Evolutionary conservation across 2,888 invertebrate genomes (phyloP), one percentile per base, ranked within the genome.

Genomic region (Lepidochrysops patricia): DNA sequence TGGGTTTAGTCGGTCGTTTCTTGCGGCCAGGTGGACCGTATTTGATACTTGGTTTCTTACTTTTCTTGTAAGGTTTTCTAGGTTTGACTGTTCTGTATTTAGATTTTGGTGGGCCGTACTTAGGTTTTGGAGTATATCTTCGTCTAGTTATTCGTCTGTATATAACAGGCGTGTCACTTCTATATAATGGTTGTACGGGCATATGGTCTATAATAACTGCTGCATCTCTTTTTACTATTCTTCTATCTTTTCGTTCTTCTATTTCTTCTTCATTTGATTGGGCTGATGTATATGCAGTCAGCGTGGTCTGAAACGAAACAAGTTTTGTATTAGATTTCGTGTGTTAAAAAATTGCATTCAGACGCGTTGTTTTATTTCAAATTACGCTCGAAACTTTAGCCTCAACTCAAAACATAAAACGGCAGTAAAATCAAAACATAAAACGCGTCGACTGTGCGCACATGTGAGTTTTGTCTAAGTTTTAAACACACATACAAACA

Each of bases 291-390:
- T 74, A 76, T 61, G 76, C 68, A 64, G 76, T 70, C 34, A 83
- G 67, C 64, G 80, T 78, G 72, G 84, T 75, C 88, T 88, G 85
- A 29, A 85, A 6, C 63, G 43, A 60, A 58, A 63, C 59, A 15
- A 37, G 25, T 13, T 37, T 3, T 43, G 1, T 9, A 43, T 43
- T 19, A 43, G 19, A 43, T 43, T 43, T 23, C 1, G 12, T 43
- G 43, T 43, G 6, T 19, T 7, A n/a, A n/a, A n/a, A n/a, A n/a
- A n/a, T n/a, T n/a, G n/a, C n/a, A n/a, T n/a, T n/a, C n/a, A n/a
- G n/a, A n/a, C n/a, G n/a, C n/a, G n/a, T n/a, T n/a, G n/a, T n/a
- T n/a, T n/a, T n/a, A n/a, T n/a, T n/a, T n/a, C n/a, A n/a, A n/a
- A n/a, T n/a, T n/a, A n/a, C n/a, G n/a, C n/a, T n/a, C n/a, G n/a